Base-by-base conservation (phyloP, 2,113 vertebrate species). In the Corydoras maculifer region DNA sequence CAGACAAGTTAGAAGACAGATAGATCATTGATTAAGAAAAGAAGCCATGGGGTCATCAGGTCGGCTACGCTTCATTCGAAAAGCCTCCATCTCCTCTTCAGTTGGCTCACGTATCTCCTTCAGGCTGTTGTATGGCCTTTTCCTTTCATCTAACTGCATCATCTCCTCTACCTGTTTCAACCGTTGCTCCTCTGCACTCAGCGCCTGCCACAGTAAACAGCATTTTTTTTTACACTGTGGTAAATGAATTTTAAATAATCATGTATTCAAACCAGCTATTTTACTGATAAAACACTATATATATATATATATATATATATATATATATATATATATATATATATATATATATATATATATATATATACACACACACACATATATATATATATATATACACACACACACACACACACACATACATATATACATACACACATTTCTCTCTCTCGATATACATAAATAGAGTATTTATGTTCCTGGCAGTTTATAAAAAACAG, bases 61-160 rank as follows among this genome's bases (percentile, higher is more conserved):
- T 15, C 95, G 87, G 79, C 85, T 74, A 1, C 95, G 88, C 68
- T 99, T 98, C 93, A 98, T 98, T 30, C 92, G 91, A 62, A 95
- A 98, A 53, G 97, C 97, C 82, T 98, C 96, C 91, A 99, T 94
- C 82, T 98, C 97, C 82, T 98, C 97, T 78, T 99, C 97, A 0
- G 95, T 94, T 60, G 96, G 96, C 25, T 96, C 95, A 68, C 91
- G 91, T 18, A 88, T 77, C 77, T 96, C 96, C 79, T 85, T 87
- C 0, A 94, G 48, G 75, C 91, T 97, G 84, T 80, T 92, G 83
- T 97, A 99, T 0, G 93, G 93, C 57, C 96, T 87, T 81, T 97
- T 97, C 82, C 94, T 91, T 83, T 99, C 97, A 32, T 99, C 96
- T 2, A 94, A 0, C 83, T 92, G 93, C 93, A 98, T 87, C 58